A percentile compares a stretch with the other conserved stretches of the same genome.
Evolutionary conservation across 2,888 invertebrate species (phyloP).

Genomic region (Polydrusus cervinus): DNA sequence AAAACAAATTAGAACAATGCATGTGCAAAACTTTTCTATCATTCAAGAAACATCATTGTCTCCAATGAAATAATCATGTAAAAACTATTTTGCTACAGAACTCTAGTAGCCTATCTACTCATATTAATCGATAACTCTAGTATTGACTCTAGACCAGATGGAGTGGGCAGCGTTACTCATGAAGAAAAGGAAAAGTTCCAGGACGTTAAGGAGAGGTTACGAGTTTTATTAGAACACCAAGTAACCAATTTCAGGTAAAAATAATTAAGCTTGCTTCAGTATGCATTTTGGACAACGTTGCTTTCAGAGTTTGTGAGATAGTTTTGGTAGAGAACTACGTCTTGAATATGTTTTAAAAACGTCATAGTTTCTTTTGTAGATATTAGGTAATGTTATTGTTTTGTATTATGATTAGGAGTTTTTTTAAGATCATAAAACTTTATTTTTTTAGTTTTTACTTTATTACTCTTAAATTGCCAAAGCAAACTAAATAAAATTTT

Average conservation of each 20-base stretch:
- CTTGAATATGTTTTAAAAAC: neutral
- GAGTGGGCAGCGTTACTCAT: constrained; percentile 98
- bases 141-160: constrained; percentile 89
- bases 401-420: no score
- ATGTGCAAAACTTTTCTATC: no score
- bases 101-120: constrained; percentile 44
- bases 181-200: constrained; percentile 99
- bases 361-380: neutral
- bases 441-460: no score
- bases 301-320: constrained; percentile 18
- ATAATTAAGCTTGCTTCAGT: constrained; percentile 38
- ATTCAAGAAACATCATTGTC: no score
- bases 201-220: constrained; percentile 95
- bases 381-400: no score
- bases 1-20: no score
- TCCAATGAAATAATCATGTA: constrained; percentile 10
- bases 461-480: no score
- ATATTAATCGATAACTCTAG: constrained; percentile 71
- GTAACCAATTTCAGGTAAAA: constrained; percentile 96
- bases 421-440: no score
- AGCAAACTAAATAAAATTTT: no score
- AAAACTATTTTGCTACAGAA: constrained; percentile 34
- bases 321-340: neutral
- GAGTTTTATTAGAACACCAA: constrained; percentile 95
- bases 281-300: constrained; percentile 28